Evolutionary conservation across 2,113 vertebrate species (phyloP), one percentile per base, ranked within the genome.

Genomic region (Neodon shergylaensis): DNA sequence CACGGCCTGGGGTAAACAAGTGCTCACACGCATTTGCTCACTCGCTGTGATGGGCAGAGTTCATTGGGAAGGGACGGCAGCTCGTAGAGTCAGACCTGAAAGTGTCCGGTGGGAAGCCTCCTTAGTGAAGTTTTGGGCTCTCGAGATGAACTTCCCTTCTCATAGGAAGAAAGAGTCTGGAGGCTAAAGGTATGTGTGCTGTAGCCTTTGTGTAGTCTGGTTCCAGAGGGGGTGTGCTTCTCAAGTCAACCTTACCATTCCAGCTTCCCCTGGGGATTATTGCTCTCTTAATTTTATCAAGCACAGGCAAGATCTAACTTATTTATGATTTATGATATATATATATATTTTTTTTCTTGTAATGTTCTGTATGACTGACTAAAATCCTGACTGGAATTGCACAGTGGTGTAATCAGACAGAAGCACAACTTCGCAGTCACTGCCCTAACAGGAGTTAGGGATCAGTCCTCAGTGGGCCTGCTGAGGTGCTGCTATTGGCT

Each of bases 51-150:
- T 93, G 92, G 92, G 70, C 95, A 97, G 83, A 93, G 96, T 97
- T 97, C 98, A 95, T 66, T 92, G 96, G 94, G 91, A 84, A 91
- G 95, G 91, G 96, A 92, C 98, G 96, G 92, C 97, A 94, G 95
- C 97, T 97, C 1, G 1, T 49, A 95, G 94, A 91, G 92, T 42
- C 33, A 42, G 92, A 95, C 74, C 89, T 52, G 22, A 92, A 89
- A 61, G 88, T 42, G n/a, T 66, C 33, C 31, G 54, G 58, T 65
- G 58, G 28, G 9, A 22, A 93, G 12, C 13, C 7, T 86, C 42
- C n/a, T 83, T 83, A 61, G 39, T 5, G 72, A 82, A 78, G 13
- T n/a, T 70, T 42, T 61, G 58, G 17, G 26, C 39, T n/a, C 17
- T 36, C 36, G 5, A 33, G 44, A 78, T 76, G 66, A 83, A 78